Evolutionary conservation across 1,140 invertebrate genomes (phyloP), one percentile per base, ranked within the genome.

Genomic region (Agrilus planipennis): DNA sequence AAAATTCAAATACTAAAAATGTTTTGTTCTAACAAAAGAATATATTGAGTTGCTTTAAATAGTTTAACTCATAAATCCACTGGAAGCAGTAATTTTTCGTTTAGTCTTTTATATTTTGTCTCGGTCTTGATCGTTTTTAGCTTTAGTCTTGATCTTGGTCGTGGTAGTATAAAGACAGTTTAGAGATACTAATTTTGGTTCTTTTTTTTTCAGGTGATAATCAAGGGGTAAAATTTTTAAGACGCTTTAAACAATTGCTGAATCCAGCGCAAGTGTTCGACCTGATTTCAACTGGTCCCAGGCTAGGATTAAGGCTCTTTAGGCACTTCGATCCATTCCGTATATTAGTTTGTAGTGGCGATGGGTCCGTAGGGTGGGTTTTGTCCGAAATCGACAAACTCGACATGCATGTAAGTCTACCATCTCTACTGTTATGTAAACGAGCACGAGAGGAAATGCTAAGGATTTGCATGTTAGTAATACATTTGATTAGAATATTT

Each of bases 241-340:
- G 90, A 42, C 76, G 91, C 43, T 95, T 97, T 64, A 94, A 93
- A 60, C 92, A 96, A 62, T 73, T 96, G 31, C 69, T 96, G 21
- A 97, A 97, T 71, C 92, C 93, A 9, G 90, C 90, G 42, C 92
- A 97, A 73, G 91, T 97, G 25, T 97, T 96, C 69, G 92, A 97
- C 73, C 78, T 97, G 48, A 92, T 93, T 46, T 73, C 72, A 7
- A 77, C 77, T 10, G 88, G 89, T 25, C 91, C 93, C 19, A 74
- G 84, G 32, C 73, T 92, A 40, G 91, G 91, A 30, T 68, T 93
- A 45, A 71, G 83, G 30, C 70, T 93, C 25, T 93, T 94, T 68
- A 73, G 85, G 47, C 84, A 88, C 62, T 91, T 93, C 57, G 84
- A 91, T 58, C 88, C 89, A 39, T 86, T 93, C 58, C 76, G 89